Evolutionary conservation across 2,113 vertebrate species (phyloP), one percentile per base, ranked within the genome.

Genomic region (Saccopteryx bilineata): DNA sequence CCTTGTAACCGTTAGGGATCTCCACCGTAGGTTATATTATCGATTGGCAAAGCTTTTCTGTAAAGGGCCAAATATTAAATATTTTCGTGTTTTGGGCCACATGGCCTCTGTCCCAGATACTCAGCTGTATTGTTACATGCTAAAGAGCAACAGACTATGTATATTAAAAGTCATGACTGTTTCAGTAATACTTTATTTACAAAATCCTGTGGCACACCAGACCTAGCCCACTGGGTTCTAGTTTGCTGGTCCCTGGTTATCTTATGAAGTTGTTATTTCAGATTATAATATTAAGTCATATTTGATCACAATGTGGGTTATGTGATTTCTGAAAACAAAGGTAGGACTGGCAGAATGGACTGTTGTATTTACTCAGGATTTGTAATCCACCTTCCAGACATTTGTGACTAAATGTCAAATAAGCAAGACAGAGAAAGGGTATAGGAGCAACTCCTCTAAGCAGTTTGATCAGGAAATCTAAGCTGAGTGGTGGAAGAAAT

Each of bases 261-360:
- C 81, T 91, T 90, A 56, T 10, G 87, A 48, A 92, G 14, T 2
- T 72, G 88, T 87, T 93, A 69, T 76, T 65, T 91, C 56, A 72
- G 17, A 76, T 83, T 56, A 13, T 90, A n/a, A 58, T 81, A 75
- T 76, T 91, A 74, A 68, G 46, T 33, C 13, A 23, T n/a, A 54
- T 11, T 88, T 15, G 24, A 80, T 86, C 9, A 69, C 13, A 66
- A 0, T 75, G 15, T 58, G 3, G 8, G 21, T 71, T 85, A 60
- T 66, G 23, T 76, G 28, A 61, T 72, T 78, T 85, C 24, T 60
- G 93, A 94, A 18, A 56, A 14, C 39, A 75, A 1, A 79, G 58
- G 76, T 21, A 68, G 24, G 12, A 84, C 54, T 91, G 26, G 54
- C 5, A 13, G 60, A 75, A 65, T 5, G 33, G 18, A 68, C 24